Conservation (phyloP, 1,140 invertebrate species). For the Platyscapa corneri region DNA sequence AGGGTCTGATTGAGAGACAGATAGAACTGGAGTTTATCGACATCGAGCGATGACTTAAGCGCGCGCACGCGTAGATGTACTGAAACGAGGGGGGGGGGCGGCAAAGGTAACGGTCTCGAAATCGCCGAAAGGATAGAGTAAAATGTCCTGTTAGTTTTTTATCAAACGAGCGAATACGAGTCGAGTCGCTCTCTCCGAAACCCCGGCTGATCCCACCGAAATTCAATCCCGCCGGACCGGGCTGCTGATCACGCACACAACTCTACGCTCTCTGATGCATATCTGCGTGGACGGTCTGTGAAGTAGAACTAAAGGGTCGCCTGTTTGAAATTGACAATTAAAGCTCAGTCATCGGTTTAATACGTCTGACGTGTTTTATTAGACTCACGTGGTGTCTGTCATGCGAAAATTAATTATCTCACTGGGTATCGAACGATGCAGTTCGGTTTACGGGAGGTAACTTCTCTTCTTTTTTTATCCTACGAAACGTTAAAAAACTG, state of each 20-base stretch:
- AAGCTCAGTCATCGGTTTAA: background rate
- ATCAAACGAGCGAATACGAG: no score
- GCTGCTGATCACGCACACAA: no score
- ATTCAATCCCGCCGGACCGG: no score
- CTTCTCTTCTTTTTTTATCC: no score
- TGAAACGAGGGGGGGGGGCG: no score
- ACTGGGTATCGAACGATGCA: no score
- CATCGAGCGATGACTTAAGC: background rate
- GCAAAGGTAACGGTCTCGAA: no score
- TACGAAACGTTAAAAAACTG: no score
- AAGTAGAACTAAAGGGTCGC: background rate
- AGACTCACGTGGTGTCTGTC: background rate
- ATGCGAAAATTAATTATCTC: no score
- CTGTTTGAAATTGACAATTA: background rate
- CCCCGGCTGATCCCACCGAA: background rate
- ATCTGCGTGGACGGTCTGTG: background rate
- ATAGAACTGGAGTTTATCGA: constrained; percentile 40
- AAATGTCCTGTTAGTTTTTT: background rate
- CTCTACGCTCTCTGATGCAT: no score
- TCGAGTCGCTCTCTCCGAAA: background rate
- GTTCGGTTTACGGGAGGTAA: no score
- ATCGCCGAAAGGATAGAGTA: background rate
- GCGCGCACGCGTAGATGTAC: no score
- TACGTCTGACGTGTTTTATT: background rate
- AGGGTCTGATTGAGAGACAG: constrained; percentile 40